phyloP scores from a whole-genome alignment of 1,140 invertebrate species.

The Drosophila lini region DNA sequence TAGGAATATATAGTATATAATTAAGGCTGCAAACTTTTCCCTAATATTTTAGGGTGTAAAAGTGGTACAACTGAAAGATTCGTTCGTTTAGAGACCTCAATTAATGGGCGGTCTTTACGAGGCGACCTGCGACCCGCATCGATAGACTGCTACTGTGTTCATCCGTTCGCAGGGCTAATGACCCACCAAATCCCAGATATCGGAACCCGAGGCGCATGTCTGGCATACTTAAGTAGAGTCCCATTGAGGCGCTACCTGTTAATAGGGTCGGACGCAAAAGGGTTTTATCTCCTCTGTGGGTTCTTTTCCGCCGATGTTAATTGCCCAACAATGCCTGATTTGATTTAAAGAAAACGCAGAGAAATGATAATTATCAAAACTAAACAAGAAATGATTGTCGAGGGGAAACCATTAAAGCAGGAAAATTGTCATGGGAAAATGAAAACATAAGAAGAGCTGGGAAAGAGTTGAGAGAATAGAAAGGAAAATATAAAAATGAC shows the following conservation, averaged over 20 bases:
- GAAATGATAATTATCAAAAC: constrained; percentile 65
- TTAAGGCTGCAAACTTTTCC: background rate
- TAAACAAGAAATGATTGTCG: constrained; percentile 23
- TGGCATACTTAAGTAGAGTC: constrained; percentile 45
- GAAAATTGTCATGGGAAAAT: constrained; percentile 44
- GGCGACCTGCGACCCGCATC: constrained; percentile 20
- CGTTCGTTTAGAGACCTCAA: constrained; percentile 22
- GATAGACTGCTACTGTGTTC: constrained; percentile 46
- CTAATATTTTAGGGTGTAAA: background rate
- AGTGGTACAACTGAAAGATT: background rate
- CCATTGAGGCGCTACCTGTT: constrained; percentile 46
- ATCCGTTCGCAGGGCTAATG: constrained; percentile 53
- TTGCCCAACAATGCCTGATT: constrained; percentile 40
- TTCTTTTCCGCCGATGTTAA: constrained; percentile 34
- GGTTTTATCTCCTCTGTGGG: constrained; percentile 8
- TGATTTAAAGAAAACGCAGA: constrained; percentile 24
- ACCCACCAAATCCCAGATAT: constrained; percentile 46
- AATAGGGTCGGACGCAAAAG: constrained; percentile 27
- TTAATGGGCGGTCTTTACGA: constrained; percentile 58
- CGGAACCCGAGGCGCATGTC: constrained; percentile 44
- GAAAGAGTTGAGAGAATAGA: constrained; percentile 5
- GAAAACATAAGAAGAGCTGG: constrained; percentile 15
- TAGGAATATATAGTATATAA: background rate
- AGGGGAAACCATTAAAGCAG: constrained; percentile 27
- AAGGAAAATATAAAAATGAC: background rate